Evolutionary conservation across 2,888 invertebrate genomes (phyloP), one percentile per base, ranked within the genome.

Genomic region (Pheosia tremula): DNA sequence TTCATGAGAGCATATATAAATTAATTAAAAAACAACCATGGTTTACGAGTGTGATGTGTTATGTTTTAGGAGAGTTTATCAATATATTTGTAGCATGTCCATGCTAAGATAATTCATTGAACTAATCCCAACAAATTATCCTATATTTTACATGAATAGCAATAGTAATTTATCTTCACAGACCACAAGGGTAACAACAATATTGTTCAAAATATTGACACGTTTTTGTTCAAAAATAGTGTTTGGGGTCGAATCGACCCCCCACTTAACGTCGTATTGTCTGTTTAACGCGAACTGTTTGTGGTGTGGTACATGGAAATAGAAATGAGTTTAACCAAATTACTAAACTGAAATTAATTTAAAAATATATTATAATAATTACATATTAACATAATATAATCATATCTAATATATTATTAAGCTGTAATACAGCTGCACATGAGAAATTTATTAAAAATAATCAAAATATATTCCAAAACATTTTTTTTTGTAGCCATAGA

Each of bases 201-300:
- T 84, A 89, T 89, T 92, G 91, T 93, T 86, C 91, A 89, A 83
- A 91, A 90, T 90, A 93, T 93, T 93, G 91, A 93, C 91, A 88
- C 87, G 87, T 91, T 91, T 91, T 91, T 91, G 86, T 89, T 82
- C 80, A 77, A 77, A 61, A 82, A 75, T 65, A 68, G 74, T 70
- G 78, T 78, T 73, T 76, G 78, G 88, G 87, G 88, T 86, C 83
- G 72, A 66, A 72, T 66, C 72, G 88, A 91, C 91, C 90, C 87
- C 87, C 83, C 87, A 89, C 88, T 88, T 88, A 87, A 85, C 82
- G 78, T 83, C 79, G 79, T 81, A 89, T 87, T 87, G 88, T 89
- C 78, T 81, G 80, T 81, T 82, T 76, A 77, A 82, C 80, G 75
- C 71, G 73, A 75, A 76, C 75, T 74, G 64, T 77, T 78, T 72